phyloP scores from a whole-genome alignment of 1,140 invertebrate species.

The Leguminivora glycinivorella region DNA sequence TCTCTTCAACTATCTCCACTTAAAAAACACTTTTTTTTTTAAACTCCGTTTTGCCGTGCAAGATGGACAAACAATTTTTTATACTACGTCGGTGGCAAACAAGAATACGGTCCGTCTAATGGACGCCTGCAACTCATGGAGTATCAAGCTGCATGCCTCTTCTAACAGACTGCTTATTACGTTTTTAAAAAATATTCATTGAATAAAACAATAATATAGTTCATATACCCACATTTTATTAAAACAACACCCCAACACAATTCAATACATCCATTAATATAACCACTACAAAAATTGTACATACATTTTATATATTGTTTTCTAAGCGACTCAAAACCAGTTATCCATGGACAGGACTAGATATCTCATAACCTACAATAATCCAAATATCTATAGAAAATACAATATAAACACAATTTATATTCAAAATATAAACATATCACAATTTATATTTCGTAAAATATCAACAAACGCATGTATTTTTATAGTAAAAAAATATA shows the following conservation, averaged over 20 bases:
- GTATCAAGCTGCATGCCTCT: too few relatives aligned
- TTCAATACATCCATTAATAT: conserved; percentile 28
- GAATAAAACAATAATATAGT: conserved; percentile 50
- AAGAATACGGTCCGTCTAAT: too few relatives aligned
- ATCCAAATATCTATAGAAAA: background rate
- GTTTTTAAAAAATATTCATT: background rate
- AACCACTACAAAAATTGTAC: conserved; percentile 25
- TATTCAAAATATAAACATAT: background rate
- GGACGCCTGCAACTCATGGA: too few relatives aligned
- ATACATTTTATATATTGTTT: conserved; percentile 14
- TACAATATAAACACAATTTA: conserved; percentile 19
- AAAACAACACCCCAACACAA: conserved; percentile 44
- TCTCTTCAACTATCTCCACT: too few relatives aligned
- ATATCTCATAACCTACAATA: background rate
- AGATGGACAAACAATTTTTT: too few relatives aligned
- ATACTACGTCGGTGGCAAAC: too few relatives aligned
- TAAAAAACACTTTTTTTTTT: too few relatives aligned
- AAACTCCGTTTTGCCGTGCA: too few relatives aligned
- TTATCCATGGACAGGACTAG: conserved; percentile 11
- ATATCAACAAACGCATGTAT: background rate
- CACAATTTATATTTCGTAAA: conserved; percentile 1
- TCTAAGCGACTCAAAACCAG: background rate
- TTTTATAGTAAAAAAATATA: background rate
- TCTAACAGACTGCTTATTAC: too few relatives aligned
- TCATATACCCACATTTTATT: conserved; percentile 71